These are phyloP conservation scores for Psittacula derbiana DNA, from an alignment of 2,797 vertebrate genomes.

Conservation along the genomic window DNA sequence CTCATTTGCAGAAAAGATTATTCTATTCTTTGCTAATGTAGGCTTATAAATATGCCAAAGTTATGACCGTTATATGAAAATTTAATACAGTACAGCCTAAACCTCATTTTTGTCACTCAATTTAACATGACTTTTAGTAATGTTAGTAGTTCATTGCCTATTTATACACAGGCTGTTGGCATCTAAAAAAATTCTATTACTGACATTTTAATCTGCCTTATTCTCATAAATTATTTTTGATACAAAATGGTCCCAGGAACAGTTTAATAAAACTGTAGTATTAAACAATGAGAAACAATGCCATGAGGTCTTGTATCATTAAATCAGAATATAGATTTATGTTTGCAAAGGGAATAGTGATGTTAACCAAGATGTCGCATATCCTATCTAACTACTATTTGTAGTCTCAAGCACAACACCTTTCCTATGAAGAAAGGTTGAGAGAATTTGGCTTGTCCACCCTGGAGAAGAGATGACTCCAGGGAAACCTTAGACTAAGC, in stretches of 20 bases:
- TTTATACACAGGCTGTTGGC: conserved; percentile 16
- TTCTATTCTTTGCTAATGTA: conserved; percentile 20
- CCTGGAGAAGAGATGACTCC: background rate
- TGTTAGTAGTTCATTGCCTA: conserved; percentile 13
- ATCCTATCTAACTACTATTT: background rate
- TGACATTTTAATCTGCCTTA: background rate
- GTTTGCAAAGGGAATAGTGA: background rate
- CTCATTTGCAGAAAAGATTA: background rate
- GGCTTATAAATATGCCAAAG: conserved; percentile 47
- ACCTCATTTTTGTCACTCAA: conserved; percentile 24
- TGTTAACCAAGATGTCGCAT: background rate
- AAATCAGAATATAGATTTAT: background rate
- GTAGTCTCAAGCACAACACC: background rate
- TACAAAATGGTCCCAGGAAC: background rate
- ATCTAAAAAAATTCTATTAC: conserved; percentile 23
- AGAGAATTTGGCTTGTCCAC: background rate
- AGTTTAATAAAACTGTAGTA: background rate
- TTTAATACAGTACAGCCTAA: conserved; percentile 33
- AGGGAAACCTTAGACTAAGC: background rate
- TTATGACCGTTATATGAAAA: conserved; percentile 21
- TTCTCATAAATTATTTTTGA: background rate
- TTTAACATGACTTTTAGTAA: conserved; percentile 23
- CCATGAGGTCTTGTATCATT: background rate
- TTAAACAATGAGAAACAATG: background rate
- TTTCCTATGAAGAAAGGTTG: background rate